Evolutionary conservation across 2,888 invertebrate genomes (phyloP).

Genomic region (Chorisops tibialis): DNA sequence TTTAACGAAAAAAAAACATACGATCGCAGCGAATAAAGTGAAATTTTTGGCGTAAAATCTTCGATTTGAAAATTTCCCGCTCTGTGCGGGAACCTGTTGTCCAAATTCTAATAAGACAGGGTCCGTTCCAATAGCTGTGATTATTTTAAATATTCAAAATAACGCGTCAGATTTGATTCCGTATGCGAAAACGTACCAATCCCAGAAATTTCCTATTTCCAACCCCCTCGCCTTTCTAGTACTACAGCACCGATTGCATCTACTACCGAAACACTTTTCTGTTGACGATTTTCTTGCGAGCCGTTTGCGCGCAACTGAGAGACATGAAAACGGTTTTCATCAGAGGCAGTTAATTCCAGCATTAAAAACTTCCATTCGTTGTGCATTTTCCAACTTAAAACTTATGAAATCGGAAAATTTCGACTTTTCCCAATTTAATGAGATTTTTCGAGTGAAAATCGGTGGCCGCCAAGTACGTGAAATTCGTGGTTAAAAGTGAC

Average conservation of each 20-base stretch:
- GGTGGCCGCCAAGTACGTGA: slow-evolving; percentile 27
- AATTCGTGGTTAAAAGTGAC: slow-evolving; percentile 29
- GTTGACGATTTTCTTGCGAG: slow-evolving; percentile 31
- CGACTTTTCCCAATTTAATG: slow-evolving; percentile 14
- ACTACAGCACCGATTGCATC: background rate
- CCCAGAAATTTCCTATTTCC: background rate
- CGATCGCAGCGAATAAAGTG: too few species aligned
- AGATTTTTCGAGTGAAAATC: slow-evolving; percentile 24
- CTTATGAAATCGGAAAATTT: slow-evolving; percentile 19
- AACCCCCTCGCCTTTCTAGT: slow-evolving; percentile 6
- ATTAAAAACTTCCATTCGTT: slow-evolving; percentile 17
- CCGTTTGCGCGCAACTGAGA: slow-evolving; percentile 34
- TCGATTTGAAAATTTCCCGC: too few species aligned
- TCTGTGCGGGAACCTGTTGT: too few species aligned
- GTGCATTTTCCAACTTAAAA: slow-evolving; percentile 7
- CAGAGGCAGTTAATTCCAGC: slow-evolving; percentile 26
- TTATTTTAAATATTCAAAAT: too few species aligned
- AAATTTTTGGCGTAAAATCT: too few species aligned
- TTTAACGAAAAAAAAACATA: too few species aligned
- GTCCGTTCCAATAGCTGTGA: too few species aligned
- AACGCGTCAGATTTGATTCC: too few species aligned
- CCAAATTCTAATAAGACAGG: too few species aligned
- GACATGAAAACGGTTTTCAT: slow-evolving; percentile 29
- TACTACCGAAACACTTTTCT: slow-evolving; percentile 27
- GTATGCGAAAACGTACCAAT: too few species aligned